A percentile compares a stretch with the other conserved stretches of the same genome.
Evolutionary conservation across 2,113 vertebrate genomes (phyloP).

Genomic region (Scatophagus argus): DNA sequence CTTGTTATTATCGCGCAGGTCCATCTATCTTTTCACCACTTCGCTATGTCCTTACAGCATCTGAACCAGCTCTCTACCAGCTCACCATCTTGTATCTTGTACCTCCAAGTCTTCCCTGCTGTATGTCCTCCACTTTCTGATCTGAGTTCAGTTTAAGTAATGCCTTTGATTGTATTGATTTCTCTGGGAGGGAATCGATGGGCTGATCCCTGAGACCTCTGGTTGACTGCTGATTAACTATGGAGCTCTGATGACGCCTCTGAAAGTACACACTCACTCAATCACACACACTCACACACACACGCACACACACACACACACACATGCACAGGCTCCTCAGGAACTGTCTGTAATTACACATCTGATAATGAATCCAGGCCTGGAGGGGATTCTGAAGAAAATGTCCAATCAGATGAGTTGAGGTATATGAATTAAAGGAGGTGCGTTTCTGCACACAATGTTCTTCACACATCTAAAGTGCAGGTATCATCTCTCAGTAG

Average conservation of each 20-base stretch:
- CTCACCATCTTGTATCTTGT: slow-evolving; percentile 1
- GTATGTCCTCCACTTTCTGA: slow-evolving; percentile 55
- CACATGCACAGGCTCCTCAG: background rate
- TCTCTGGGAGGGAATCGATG: slow-evolving; percentile 73
- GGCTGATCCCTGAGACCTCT: slow-evolving; percentile 67
- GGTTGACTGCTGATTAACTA: slow-evolving; percentile 76
- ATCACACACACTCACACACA: slow-evolving; percentile 17
- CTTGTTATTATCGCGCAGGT: background rate
- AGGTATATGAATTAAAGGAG: slow-evolving; percentile 32
- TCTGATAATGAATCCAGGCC: slow-evolving; percentile 65
- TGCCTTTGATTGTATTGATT: slow-evolving; percentile 80
- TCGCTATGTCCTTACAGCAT: background rate
- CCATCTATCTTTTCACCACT: background rate
- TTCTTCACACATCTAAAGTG: slow-evolving; percentile 11
- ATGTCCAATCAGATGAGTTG: slow-evolving; percentile 42
- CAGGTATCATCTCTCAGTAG: background rate
- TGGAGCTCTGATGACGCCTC: slow-evolving; percentile 54
- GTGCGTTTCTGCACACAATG: slow-evolving; percentile 9
- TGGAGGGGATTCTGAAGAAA: slow-evolving; percentile 55
- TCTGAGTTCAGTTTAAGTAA: slow-evolving; percentile 72
- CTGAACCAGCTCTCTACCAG: slow-evolving; percentile 2
- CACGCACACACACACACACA: slow-evolving; percentile 8
- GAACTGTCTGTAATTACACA: slow-evolving; percentile 69
- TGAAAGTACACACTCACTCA: slow-evolving; percentile 34
- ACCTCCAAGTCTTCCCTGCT: slow-evolving; percentile 5